These are phyloP conservation scores for Eutolmus rufibarbis DNA, from an alignment of 2,888 invertebrate genomes.

Conservation along the genomic window DNA sequence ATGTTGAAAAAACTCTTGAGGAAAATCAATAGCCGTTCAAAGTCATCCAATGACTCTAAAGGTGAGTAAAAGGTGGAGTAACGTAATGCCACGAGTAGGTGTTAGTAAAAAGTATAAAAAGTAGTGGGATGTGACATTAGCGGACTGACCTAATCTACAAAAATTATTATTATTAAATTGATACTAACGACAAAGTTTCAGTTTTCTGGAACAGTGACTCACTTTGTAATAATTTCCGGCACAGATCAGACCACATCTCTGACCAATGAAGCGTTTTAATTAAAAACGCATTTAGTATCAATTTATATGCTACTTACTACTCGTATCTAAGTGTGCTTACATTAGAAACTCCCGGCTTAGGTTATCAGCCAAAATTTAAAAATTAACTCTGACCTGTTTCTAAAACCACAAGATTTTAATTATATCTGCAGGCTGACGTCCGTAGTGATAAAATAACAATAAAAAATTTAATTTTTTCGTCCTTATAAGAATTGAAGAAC, in stretches of 20 bases:
- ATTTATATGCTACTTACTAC: not conserved
- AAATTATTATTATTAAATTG: not conserved
- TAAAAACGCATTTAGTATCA: not conserved
- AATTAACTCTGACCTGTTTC: not conserved
- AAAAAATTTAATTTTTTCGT: not conserved
- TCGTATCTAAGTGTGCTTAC: not conserved
- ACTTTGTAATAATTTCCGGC: not conserved
- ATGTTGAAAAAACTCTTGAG: constrained; percentile 31
- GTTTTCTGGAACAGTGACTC: not conserved
- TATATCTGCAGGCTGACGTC: not conserved
- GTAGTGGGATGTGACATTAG: not conserved
- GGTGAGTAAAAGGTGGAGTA: constrained; percentile 5
- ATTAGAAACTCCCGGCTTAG: not conserved
- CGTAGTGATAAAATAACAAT: not conserved
- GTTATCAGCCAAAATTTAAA: not conserved
- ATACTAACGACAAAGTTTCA: not conserved
- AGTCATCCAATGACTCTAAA: not conserved
- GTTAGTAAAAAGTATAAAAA: not conserved
- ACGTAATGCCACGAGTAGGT: not conserved
- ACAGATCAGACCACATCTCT: not conserved
- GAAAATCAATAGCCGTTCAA: constrained; percentile 19
- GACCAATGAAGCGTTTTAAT: not conserved
- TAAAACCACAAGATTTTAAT: not conserved
- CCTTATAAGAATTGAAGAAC: not conserved
- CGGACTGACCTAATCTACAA: not conserved